Conservation (phyloP, 2,113 vertebrate genomes). For the Hemicordylus capensis region DNA sequence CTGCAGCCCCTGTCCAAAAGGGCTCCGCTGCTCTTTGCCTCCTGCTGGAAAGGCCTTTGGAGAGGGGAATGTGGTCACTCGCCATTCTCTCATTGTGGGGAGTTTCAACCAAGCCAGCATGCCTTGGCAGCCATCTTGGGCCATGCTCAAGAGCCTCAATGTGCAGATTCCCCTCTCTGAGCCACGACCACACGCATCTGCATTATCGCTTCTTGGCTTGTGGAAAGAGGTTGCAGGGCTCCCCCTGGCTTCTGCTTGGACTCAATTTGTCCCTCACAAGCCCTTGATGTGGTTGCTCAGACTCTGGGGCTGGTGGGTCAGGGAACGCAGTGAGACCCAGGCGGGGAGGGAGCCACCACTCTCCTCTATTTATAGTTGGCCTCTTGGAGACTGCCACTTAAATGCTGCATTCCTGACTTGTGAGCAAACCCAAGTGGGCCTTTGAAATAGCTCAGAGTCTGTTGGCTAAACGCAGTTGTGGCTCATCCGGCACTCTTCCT, state of each 20-base stretch:
- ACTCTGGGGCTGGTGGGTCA: conserved; percentile 30
- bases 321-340: conserved; percentile 38
- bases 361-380: conserved; percentile 75
- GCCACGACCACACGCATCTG: rapidly evolving
- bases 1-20: not conserved
- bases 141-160: not conserved
- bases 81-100: not conserved
- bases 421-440: conserved; percentile 75
- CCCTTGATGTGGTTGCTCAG: conserved; percentile 34
- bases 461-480: conserved; percentile 66
- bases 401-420: conserved; percentile 75
- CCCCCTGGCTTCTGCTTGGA: not conserved
- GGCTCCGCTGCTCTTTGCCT: not conserved
- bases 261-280: not conserved
- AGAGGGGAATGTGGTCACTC: not conserved
- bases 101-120: not conserved
- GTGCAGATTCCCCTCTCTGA: not conserved
- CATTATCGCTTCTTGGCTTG: not conserved
- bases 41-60: not conserved
- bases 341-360: not conserved
- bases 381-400: conserved; percentile 72
- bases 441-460: conserved; percentile 73
- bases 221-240: not conserved
- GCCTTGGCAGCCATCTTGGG: not conserved
- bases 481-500: not conserved